Conservation (phyloP, 2,113 vertebrate genomes). For the Condylura cristata region DNA sequence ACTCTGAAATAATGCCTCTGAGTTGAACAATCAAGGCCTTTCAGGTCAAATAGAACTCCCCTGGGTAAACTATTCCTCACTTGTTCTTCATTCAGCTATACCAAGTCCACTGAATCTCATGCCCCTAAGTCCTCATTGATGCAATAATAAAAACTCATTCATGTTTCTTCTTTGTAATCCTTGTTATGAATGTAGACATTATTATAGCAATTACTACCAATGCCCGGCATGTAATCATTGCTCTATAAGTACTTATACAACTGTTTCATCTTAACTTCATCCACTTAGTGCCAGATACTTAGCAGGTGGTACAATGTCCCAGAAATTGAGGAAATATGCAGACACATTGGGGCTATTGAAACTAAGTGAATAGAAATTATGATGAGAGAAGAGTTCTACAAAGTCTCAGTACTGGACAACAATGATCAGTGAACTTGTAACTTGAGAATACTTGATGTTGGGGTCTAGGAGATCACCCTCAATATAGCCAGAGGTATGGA, state of each 20-base stretch:
- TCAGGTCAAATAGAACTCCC: background rate
- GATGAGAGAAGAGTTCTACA: background rate
- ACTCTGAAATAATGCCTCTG: background rate
- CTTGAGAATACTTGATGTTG: background rate
- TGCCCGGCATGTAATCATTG: background rate
- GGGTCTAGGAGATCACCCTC: background rate
- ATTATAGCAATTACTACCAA: background rate
- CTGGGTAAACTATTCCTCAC: background rate
- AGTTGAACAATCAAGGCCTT: background rate
- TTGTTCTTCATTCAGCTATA: background rate
- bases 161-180: background rate
- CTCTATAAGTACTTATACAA: background rate
- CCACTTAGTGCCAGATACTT: background rate
- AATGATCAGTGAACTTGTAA: background rate
- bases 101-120: background rate
- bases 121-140: background rate
- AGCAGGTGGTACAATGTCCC: background rate
- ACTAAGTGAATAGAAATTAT: background rate
- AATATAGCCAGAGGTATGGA: background rate
- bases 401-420: no score
- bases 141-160: background rate
- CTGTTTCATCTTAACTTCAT: background rate
- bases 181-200: background rate
- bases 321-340: background rate
- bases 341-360: background rate